These are phyloP conservation scores for Sebastolobus altivelis DNA, from an alignment of 2,797 vertebrate species.

Conservation along the genomic window DNA sequence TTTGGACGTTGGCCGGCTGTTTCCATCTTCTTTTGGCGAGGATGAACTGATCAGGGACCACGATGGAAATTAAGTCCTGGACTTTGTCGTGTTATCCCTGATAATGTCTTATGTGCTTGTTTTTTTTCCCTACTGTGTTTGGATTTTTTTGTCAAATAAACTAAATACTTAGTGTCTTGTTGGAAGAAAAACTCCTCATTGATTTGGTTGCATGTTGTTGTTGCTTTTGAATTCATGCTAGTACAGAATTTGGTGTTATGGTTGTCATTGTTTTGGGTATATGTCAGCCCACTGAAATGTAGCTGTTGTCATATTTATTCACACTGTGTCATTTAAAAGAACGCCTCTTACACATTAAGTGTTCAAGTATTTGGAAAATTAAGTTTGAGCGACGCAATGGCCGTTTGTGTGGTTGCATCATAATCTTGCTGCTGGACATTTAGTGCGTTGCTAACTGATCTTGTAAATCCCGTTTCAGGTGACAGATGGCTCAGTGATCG, in stretches of 20 bases:
- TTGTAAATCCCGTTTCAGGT: conserved; percentile 84
- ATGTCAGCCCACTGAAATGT: neutral
- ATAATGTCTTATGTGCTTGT: accelerated
- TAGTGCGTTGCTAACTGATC: neutral
- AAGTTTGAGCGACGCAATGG: neutral
- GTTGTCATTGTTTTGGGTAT: neutral
- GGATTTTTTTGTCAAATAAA: neutral
- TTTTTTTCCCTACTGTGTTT: neutral
- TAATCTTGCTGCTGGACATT: conserved; percentile 3
- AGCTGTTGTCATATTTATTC: neutral
- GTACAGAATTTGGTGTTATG: neutral
- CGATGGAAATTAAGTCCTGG: accelerated
- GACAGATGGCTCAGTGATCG: conserved; percentile 95
- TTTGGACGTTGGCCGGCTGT: neutral
- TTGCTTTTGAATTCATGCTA: neutral
- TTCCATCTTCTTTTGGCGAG: neutral
- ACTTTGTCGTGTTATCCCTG: neutral
- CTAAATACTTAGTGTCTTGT: neutral
- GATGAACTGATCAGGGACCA: neutral
- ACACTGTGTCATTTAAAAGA: neutral
- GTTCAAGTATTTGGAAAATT: neutral
- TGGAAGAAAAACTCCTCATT: neutral
- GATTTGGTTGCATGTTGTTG: neutral
- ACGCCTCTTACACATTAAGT: neutral
- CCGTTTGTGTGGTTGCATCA: neutral